Base-by-base conservation (phyloP, 1,140 invertebrate genomes). In the Euwallacea similis region DNA sequence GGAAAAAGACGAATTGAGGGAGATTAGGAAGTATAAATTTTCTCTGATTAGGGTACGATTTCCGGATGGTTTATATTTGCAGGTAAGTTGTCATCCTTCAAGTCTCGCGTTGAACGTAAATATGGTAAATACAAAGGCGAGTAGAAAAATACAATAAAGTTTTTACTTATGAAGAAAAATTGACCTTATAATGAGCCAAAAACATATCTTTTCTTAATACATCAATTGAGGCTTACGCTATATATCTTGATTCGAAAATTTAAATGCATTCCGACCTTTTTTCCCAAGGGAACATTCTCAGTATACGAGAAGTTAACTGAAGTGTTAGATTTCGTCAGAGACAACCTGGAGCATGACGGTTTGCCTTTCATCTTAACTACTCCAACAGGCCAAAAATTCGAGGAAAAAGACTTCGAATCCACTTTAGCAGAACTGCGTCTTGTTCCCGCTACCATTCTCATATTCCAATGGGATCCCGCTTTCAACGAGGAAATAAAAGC, bases 11-110 rank as follows among this genome's bases (percentile, higher is more conserved):
- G 93, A 95, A 80, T 79, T 89, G 68, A 82, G 89, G 62, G 91
- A 92, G 78, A 85, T 91, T 75, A 85, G 89, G 65, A 91, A 91
- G 81, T 98, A 97, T 80, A 90, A 90, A 76, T 98, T 91, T 79
- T 87, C 91, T 7, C 82, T 97, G 2, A 90, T 98, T 56, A 82
- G 95, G 73, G 86, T 97, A 67, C 86, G 91, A 60, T 95, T 97
- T 81, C 95, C 95, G 0, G 93, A 97, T 85, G 90, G 91, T 7
- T 86, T 94, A 68, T 86, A 92, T 66, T 81, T 96, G 59, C 93
- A 93, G 83, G 91, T 92, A 80, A 78, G 46, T 47, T 10, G 2
- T 47, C 21, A 33, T 4, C 21, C 21, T 33, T 33, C 21, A 33
- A 33, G 21, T 33, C 21, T 33, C 21, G 21, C 4, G 4, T 33